phyloP scores from a whole-genome alignment of 2,888 invertebrate genomes.

The Cephus runcator region DNA sequence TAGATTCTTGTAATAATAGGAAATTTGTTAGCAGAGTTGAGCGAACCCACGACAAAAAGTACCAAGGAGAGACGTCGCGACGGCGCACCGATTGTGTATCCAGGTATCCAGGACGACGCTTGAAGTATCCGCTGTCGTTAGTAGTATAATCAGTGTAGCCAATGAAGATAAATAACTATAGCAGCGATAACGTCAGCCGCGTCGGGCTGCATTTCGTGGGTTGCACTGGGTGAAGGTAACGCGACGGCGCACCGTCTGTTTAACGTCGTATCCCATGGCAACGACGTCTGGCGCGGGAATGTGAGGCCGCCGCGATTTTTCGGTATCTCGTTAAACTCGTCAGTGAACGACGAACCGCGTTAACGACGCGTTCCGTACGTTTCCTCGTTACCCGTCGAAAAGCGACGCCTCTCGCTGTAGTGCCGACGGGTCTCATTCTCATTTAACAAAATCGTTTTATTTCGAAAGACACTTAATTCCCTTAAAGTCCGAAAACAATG shows the following conservation, averaged over 20 bases:
- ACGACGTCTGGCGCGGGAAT: slow-evolving; percentile 19
- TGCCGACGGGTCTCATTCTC: not conserved
- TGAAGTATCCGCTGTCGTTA: not conserved
- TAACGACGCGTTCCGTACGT: not conserved
- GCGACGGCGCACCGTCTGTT: slow-evolving; percentile 10
- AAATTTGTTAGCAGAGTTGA: not conserved
- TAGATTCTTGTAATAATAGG: not conserved
- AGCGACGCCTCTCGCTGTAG: not conserved
- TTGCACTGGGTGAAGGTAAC: not conserved
- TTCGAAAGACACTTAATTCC: not conserved
- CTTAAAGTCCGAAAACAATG: not conserved
- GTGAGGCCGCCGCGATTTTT: slow-evolving; percentile 6
- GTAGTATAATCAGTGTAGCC: not conserved
- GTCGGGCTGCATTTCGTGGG: not conserved
- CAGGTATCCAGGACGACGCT: not conserved
- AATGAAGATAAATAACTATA: not conserved
- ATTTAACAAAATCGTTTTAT: not conserved
- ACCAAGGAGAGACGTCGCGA: not conserved
- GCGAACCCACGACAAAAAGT: not conserved
- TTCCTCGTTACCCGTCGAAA: not conserved
- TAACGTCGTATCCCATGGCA: slow-evolving; percentile 11
- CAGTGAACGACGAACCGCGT: not conserved
- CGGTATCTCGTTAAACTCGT: not conserved
- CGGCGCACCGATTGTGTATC: slow-evolving; percentile 2
- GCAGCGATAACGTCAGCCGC: not conserved